Conservation (phyloP, 1,140 invertebrate genomes). For the Drosophila micromelanica region DNA sequence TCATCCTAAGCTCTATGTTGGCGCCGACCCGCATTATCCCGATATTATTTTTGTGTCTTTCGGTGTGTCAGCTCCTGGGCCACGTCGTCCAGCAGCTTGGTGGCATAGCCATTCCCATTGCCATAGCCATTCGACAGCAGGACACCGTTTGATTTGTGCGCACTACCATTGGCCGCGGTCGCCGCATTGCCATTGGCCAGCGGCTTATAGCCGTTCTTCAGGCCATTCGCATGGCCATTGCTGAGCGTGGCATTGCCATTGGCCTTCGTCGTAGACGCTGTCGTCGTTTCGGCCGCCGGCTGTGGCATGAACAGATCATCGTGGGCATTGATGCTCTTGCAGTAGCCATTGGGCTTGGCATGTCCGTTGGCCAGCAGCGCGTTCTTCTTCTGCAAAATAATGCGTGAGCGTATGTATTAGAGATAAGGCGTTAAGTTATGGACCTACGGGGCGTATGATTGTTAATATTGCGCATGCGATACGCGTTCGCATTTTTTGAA, state of each 20-base stretch:
- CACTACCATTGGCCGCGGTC: slow-evolving; percentile 36
- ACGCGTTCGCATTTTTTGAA: slow-evolving; percentile 1
- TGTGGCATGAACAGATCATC: slow-evolving; percentile 71
- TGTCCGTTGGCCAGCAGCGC: slow-evolving; percentile 62
- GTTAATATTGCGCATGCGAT: slow-evolving; percentile 19
- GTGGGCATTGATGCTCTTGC: slow-evolving; percentile 76
- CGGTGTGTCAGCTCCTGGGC: slow-evolving; percentile 76
- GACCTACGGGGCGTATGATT: slow-evolving; percentile 22
- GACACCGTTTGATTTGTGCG: slow-evolving; percentile 43
- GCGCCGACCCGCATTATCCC: slow-evolving; percentile 60
- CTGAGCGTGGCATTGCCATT: slow-evolving; percentile 50
- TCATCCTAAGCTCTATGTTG: slow-evolving; percentile 68
- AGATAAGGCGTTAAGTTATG: neutral
- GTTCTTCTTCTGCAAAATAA: slow-evolving; percentile 63
- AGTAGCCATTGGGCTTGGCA: slow-evolving; percentile 70
- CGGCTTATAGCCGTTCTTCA: slow-evolving; percentile 66
- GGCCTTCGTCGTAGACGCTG: slow-evolving; percentile 43
- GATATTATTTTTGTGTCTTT: slow-evolving; percentile 81
- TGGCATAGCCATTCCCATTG: slow-evolving; percentile 57
- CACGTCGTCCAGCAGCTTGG: slow-evolving; percentile 65
- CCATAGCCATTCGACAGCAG: slow-evolving; percentile 45
- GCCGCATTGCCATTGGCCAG: slow-evolving; percentile 40
- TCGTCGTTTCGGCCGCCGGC: slow-evolving; percentile 21
- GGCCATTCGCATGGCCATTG: slow-evolving; percentile 67
- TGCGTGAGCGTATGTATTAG: neutral